Percentiles rank a stretch among this genome's conserved stretches.
These are phyloP conservation scores for Lypha dubia DNA, from an alignment of 2,888 invertebrate genomes.

Conservation along the genomic window DNA sequence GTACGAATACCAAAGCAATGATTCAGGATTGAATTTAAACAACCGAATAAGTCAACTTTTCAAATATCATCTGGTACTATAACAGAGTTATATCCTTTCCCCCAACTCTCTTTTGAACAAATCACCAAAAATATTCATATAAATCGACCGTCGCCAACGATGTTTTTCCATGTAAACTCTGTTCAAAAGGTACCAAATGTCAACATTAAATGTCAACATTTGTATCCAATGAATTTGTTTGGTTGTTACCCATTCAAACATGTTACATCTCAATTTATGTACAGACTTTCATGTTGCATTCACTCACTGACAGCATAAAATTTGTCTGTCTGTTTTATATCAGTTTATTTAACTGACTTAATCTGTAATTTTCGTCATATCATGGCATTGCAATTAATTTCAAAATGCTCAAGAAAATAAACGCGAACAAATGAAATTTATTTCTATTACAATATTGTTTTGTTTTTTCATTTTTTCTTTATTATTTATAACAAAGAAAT, in stretches of 20 bases:
- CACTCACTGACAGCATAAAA: constrained; percentile 51
- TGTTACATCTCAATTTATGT: neutral
- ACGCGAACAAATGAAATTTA: constrained; percentile 69
- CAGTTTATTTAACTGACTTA: constrained; percentile 54
- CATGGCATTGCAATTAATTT: constrained; percentile 73
- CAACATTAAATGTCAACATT: neutral
- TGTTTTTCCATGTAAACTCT: too few relatives aligned
- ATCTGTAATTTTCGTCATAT: constrained; percentile 71
- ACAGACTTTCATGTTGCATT: constrained; percentile 13
- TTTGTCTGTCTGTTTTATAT: constrained; percentile 47
- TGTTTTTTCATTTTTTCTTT: constrained; percentile 7
- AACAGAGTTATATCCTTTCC: too few relatives aligned
- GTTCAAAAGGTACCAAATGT: neutral
- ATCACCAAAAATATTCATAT: too few relatives aligned
- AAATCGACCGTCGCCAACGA: too few relatives aligned
- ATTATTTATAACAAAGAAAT: neutral
- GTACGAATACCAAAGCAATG: too few relatives aligned
- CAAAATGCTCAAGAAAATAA: constrained; percentile 56
- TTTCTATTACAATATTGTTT: constrained; percentile 72
- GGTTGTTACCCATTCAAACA: neutral
- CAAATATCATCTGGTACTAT: too few relatives aligned
- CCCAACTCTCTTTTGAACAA: too few relatives aligned
- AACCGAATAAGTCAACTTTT: too few relatives aligned
- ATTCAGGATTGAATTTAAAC: too few relatives aligned
- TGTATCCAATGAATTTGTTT: neutral